Evolutionary conservation across 2,888 invertebrate species (phyloP).

Genomic region (Disparrhopalites patrizii): DNA sequence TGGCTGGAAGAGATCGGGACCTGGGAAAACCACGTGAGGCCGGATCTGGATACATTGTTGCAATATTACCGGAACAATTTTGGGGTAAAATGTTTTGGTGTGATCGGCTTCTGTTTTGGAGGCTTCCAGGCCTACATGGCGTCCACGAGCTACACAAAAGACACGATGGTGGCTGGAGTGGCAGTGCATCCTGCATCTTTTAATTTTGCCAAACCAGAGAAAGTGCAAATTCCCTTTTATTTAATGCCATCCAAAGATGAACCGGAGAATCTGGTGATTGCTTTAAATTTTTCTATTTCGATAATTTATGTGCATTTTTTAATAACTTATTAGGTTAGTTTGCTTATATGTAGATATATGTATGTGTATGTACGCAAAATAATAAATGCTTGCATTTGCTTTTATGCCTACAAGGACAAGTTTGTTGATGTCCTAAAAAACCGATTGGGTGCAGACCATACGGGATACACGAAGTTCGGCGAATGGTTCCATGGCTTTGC

Average conservation of each 20-base stretch:
- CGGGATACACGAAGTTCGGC: constrained; percentile 35
- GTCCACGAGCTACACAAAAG: background rate
- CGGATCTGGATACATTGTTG: constrained; percentile 8
- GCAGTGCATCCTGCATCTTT: constrained; percentile 41
- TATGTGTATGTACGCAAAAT: too few relatives aligned
- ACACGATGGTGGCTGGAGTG: constrained; percentile 33
- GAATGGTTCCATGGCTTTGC: constrained; percentile 44
- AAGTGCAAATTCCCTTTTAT: constrained; percentile 28
- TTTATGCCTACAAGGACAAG: too few relatives aligned
- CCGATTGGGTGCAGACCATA: too few relatives aligned
- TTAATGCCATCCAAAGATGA: constrained; percentile 34
- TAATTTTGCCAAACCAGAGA: too few relatives aligned
- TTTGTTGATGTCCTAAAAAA: too few relatives aligned
- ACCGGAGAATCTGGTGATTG: constrained; percentile 39
- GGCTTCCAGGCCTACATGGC: constrained; percentile 14
- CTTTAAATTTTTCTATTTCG: background rate
- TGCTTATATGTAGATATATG: too few relatives aligned
- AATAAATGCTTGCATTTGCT: background rate
- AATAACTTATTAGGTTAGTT: background rate
- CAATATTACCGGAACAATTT: background rate
- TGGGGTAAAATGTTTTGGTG: constrained; percentile 13
- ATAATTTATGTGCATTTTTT: background rate
- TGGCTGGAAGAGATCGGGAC: constrained; percentile 13
- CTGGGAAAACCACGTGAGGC: constrained; percentile 11
- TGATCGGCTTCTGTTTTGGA: constrained; percentile 33